Base-by-base conservation (phyloP, 2,113 vertebrate genomes). In the Seriola rivoliana region DNA sequence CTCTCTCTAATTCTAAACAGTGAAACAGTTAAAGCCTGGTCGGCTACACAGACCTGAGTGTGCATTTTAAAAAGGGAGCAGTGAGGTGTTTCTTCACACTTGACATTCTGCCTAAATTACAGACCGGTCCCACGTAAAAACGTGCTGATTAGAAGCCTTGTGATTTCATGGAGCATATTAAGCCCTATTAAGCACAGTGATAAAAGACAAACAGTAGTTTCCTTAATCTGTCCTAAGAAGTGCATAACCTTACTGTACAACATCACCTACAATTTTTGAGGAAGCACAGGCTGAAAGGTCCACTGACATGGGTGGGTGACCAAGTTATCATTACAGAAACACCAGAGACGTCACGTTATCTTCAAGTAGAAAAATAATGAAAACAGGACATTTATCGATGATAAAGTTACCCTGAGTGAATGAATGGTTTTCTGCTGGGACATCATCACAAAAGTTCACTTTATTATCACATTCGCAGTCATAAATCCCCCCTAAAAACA, bases 81-180 rank as follows among this genome's bases (percentile, higher is more conserved):
- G 17, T 21, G 68, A 85, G 50, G 74, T 77, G 62, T 81, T 84
- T 74, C 74, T 54, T 79, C 34, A 68, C 73, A 81, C 64, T 63
- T 79, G 34, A 73, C 62, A 55, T 79, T 84, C 77, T 60, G 54
- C 55, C 75, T 82, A 55, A 71, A 74, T 85, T 78, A 79, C 69
- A 86, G 63, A 46, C 34, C 42, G 4, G 59, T 52, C 50, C 21
- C 77, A 69, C 13, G 3, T 67, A 57, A 42, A 73, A 81, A 64
- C 34, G 23, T n/a, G 21, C 68, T 75, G 44, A 78, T 76, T 71
- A 78, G 40, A 71, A 50, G 63, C 10, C 23, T 48, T 70, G 16
- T 70, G 73, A 67, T 66, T 44, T 54, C 62, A 62, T 16, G 58
- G 6, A 69, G 71, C 19, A 52, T 14, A 52, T 74, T 63, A 77